Percentiles rank a stretch among this genome's conserved stretches.
Evolutionary conservation across 2,113 vertebrate species (phyloP).

Genomic region (Sinosuthora webbiana): DNA sequence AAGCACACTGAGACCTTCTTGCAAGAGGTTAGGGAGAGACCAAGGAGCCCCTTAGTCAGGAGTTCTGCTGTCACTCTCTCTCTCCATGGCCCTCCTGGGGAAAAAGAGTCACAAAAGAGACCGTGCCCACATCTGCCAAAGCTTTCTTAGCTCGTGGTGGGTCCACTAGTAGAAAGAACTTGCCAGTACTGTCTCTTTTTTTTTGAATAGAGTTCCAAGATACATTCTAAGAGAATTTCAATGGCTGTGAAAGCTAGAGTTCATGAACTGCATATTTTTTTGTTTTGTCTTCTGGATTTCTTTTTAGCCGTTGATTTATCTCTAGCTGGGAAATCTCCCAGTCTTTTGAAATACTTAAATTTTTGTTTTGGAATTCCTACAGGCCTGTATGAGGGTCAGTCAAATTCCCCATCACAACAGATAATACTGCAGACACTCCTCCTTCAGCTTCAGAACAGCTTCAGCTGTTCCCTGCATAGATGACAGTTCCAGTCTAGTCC

Average conservation of each 20-base stretch:
- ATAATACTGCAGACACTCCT: not conserved
- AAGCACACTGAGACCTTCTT: not conserved
- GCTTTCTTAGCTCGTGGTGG: not conserved
- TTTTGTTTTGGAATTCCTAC: conserved; percentile 20
- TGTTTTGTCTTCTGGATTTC: conserved; percentile 53
- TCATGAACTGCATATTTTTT: conserved; percentile 46
- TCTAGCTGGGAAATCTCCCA: conserved; percentile 39
- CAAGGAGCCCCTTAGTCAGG: not conserved
- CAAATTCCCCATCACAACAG: not conserved
- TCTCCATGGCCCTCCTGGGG: not conserved
- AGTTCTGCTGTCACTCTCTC: not conserved
- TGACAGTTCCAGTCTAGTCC: not conserved
- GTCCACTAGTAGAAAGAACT: not conserved
- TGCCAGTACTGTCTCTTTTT: not conserved
- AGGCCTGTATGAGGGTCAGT: conserved; percentile 1
- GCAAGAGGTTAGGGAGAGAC: not conserved
- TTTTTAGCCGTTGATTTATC: conserved; percentile 49
- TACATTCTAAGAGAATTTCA: not conserved
- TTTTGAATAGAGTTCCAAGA: not conserved
- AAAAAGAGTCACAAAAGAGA: not conserved
- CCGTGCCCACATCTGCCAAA: not conserved
- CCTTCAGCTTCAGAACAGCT: not conserved
- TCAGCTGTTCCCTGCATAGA: not conserved
- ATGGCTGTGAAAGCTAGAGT: conserved; percentile 5
- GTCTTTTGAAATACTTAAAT: conserved; percentile 14